Conservation (phyloP, 2,797 vertebrate genomes). For the Tokudaia tokunoshimensis region DNA sequence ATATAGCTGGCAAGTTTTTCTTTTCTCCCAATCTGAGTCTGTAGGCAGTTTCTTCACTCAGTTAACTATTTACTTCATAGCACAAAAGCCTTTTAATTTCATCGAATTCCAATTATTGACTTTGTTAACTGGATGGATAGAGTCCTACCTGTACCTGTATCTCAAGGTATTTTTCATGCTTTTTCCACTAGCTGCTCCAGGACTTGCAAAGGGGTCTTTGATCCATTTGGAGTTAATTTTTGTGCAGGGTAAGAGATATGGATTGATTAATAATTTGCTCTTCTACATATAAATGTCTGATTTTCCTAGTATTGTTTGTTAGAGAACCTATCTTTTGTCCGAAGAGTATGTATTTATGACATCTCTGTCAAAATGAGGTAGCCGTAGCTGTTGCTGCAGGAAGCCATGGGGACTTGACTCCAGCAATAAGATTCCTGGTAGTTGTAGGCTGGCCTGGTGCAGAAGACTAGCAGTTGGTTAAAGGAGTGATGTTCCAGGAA, state of each 20-base stretch:
- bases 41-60: neutral
- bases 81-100: neutral
- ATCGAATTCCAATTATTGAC: neutral
- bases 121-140: neutral
- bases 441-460: neutral
- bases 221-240: neutral
- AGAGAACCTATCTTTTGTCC: neutral
- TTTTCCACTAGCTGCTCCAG: neutral
- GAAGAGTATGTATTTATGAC: neutral
- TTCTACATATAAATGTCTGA: neutral
- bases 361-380: neutral
- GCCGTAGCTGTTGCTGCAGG: neutral
- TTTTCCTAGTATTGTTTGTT: neutral
- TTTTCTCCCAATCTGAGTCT: neutral
- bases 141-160: neutral
- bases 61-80: neutral
- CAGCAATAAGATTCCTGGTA: neutral
- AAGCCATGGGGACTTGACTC: neutral
- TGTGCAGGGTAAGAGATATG: neutral
- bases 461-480: neutral
- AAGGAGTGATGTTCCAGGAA: neutral
- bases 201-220: neutral
- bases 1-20: neutral
- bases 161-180: neutral
- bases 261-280: neutral